Conservation (phyloP, 2,113 vertebrate species). For the Mugil cephalus region DNA sequence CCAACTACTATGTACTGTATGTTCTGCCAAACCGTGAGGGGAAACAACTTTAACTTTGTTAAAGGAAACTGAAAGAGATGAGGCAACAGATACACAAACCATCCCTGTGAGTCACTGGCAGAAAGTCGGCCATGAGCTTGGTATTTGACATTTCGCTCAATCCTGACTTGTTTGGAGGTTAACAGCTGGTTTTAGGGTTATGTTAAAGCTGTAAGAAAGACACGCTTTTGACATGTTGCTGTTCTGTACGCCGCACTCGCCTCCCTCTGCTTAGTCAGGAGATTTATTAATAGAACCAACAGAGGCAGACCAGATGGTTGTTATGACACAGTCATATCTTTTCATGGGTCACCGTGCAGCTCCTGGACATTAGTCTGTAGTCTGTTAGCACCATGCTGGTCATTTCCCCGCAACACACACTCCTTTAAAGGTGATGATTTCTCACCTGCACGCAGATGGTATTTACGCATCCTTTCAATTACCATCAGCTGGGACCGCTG, state of each 20-base stretch:
- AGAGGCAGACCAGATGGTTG: constrained; percentile 68
- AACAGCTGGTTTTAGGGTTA: too few species aligned
- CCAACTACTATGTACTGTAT: too few species aligned
- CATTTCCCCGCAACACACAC: constrained; percentile 51
- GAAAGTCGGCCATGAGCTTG: neutral
- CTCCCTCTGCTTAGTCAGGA: constrained; percentile 55
- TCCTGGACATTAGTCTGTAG: constrained; percentile 56
- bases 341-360: constrained; percentile 59
- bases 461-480: constrained; percentile 59
- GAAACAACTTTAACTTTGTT: too few species aligned
- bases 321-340: constrained; percentile 69
- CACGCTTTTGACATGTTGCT: constrained; percentile 38
- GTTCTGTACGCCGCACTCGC: constrained; percentile 26
- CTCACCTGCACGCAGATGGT: constrained; percentile 72
- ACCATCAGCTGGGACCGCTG: constrained; percentile 51
- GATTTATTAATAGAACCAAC: constrained; percentile 59
- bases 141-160: too few species aligned
- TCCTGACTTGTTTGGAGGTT: too few species aligned
- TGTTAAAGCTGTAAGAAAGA: too few species aligned
- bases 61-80: too few species aligned
- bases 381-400: constrained; percentile 60
- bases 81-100: too few species aligned
- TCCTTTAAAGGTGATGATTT: constrained; percentile 45
- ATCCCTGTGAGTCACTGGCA: neutral
- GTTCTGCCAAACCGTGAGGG: neutral